Evolutionary conservation across 2,113 vertebrate genomes (phyloP), one percentile per base, ranked within the genome.

Genomic region (Vidua macroura): DNA sequence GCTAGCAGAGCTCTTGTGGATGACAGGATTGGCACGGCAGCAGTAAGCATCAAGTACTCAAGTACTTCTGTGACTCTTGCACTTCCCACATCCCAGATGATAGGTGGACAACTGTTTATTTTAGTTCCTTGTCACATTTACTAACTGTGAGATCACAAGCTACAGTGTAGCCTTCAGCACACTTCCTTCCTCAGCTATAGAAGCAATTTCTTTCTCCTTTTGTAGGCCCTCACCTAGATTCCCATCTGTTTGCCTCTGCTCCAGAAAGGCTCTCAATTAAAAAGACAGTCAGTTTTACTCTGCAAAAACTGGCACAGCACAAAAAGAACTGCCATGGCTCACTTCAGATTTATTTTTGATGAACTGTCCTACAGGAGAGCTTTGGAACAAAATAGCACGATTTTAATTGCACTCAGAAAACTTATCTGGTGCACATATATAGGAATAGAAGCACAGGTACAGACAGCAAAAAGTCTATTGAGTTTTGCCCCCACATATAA

Each of bases 191-290:
- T 94, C 93, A 77, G 44, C 39, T 39, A 53, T 0, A n/a, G 21
- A 55, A 88, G 24, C 27, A 75, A 76, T 53, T 81, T 90, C 37
- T 83, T 53, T 87, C 63, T 87, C 44, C 35, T 92, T 92, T 58
- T 60, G 55, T 35, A 90, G 76, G 87, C 56, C 68, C 93, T 96
- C 93, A 93, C 95, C 93, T 90, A 96, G 83, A 94, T 96, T 95
- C 58, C 83, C 86, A 94, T 92, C 88, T 94, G 93, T 79, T 75
- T 95, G 83, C 94, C 93, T 75, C 92, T 93, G 93, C 66, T 96
- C 92, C 76, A 96, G 90, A 96, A 96, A 96, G 23, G 41, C 37
- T 81, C 83, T 83, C 90, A 78, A 73, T 94, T 97, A 95, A 90
- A 70, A 64, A 80, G 78, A 49, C 58, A 83, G 92, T 67, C 83